These are phyloP conservation scores for Molossus molossus DNA, from an alignment of 2,797 vertebrate genomes.

Conservation along the genomic window DNA sequence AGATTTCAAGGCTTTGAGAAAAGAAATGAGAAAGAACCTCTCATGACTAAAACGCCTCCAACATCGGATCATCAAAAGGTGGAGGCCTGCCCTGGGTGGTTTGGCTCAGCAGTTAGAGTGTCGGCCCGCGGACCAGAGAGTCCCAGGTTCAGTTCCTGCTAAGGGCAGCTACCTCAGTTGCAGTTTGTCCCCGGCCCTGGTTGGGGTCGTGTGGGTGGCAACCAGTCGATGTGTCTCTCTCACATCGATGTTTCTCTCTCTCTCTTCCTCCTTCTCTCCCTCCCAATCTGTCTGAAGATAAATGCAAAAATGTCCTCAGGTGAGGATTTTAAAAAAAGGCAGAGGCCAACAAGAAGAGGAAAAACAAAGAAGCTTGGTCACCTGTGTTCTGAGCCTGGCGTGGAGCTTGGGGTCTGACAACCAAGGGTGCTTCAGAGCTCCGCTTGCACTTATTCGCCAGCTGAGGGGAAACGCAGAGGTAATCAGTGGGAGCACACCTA, in stretches of 20 bases:
- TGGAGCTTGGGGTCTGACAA: conserved; percentile 95
- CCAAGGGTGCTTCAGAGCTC: conserved; percentile 97
- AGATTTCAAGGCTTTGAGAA: neutral
- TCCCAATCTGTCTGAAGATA: no score
- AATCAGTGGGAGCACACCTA: neutral
- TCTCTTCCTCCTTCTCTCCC: no score
- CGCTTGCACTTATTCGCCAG: conserved; percentile 98
- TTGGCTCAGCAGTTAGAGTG: no score
- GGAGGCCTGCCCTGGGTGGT: neutral
- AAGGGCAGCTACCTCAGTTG: no score
- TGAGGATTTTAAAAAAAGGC: neutral
- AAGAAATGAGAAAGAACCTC: conserved; percentile 3
- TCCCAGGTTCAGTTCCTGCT: no score
- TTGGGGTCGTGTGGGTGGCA: no score
- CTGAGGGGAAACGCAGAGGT: conserved; percentile 88
- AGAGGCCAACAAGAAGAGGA: conserved; percentile 37
- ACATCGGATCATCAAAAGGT: conserved; percentile 18
- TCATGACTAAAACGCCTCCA: neutral
- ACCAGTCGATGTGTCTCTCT: no score
- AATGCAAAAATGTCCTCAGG: no score
- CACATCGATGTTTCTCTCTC: no score
- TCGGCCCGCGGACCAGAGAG: no score
- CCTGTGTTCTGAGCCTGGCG: conserved; percentile 92
- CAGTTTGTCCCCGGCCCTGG: no score
- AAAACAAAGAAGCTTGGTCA: conserved; percentile 81